A percentile compares a stretch with the other conserved stretches of the same genome.
Evolutionary conservation across 2,797 vertebrate genomes (phyloP).

Genomic region (Saxicola maurus): DNA sequence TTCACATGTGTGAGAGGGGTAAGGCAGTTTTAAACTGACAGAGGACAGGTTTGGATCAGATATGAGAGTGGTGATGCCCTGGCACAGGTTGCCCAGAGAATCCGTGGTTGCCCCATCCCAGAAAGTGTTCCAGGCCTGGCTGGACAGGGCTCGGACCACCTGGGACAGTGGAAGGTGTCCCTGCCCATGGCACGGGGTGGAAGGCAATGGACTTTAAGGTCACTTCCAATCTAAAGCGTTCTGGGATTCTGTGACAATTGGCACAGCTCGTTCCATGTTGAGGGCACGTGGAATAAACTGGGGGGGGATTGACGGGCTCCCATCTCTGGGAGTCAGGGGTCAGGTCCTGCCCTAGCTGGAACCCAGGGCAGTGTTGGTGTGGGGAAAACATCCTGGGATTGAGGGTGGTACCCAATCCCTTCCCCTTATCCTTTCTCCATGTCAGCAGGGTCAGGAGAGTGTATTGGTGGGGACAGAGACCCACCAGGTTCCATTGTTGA

Average conservation of each 20-base stretch:
- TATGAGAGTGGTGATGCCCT: background rate
- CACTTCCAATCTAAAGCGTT: background rate
- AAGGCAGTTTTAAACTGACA: background rate
- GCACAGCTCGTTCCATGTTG: background rate
- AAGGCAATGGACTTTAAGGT: background rate
- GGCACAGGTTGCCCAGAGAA: background rate
- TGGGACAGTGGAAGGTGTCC: background rate
- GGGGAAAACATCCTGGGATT: background rate
- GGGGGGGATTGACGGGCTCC: background rate
- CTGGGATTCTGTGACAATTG: background rate
- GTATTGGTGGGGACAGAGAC: background rate
- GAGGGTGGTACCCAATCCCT: background rate
- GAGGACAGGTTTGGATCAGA: background rate
- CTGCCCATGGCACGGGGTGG: background rate
- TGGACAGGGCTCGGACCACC: background rate
- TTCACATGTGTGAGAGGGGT: background rate
- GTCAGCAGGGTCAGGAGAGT: background rate
- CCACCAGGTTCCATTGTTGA: fast-evolving
- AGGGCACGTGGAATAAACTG: background rate
- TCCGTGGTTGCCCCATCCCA: background rate
- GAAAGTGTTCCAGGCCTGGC: background rate
- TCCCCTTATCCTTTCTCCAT: background rate
- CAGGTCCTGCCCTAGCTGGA: background rate
- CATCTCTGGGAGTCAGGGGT: background rate
- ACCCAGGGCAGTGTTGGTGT: background rate